phyloP scores from a whole-genome alignment of 2,113 vertebrate genomes.

The Alligator mississippiensis region DNA sequence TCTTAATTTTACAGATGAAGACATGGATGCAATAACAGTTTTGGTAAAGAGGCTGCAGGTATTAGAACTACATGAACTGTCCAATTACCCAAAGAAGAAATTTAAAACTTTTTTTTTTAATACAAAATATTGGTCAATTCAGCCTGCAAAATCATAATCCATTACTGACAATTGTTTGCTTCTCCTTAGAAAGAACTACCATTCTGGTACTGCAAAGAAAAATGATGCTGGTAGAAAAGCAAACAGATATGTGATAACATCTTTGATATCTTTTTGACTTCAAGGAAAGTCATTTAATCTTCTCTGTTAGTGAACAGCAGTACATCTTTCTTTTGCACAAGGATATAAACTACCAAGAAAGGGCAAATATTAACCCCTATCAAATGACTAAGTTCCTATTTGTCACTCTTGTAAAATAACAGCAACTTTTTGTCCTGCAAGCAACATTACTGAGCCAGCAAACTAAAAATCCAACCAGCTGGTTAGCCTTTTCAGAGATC shows the following conservation, averaged over 20 bases:
- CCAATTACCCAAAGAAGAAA: slow-evolving; percentile 7
- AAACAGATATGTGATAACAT: slow-evolving; percentile 43
- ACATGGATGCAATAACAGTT: slow-evolving; percentile 15
- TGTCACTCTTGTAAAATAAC: slow-evolving; percentile 6
- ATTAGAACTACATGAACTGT: not conserved
- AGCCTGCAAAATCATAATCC: slow-evolving; percentile 1
- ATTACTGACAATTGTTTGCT: slow-evolving; percentile 47
- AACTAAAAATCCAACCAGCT: not conserved
- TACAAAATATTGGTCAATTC: slow-evolving; percentile 27
- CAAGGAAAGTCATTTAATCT: slow-evolving; percentile 67
- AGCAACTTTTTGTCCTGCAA: slow-evolving; percentile 19
- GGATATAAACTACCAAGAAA: slow-evolving; percentile 57
- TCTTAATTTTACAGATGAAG: slow-evolving; percentile 1
- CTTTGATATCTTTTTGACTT: slow-evolving; percentile 64
- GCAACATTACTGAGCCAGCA: not conserved
- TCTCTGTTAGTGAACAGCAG: slow-evolving; percentile 27
- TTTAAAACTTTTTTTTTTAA: slow-evolving; percentile 6
- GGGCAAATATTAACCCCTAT: slow-evolving; percentile 23
- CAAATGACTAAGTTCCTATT: slow-evolving; percentile 24
- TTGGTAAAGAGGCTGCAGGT: not conserved
- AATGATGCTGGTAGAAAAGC: slow-evolving; percentile 56
- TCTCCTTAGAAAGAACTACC: slow-evolving; percentile 41
- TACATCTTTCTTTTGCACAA: slow-evolving; percentile 49
- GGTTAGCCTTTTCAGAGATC: not conserved
- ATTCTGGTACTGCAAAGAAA: slow-evolving; percentile 51